Base-by-base conservation (phyloP, 1,140 invertebrate genomes). In the Penaeus indicus region DNA sequence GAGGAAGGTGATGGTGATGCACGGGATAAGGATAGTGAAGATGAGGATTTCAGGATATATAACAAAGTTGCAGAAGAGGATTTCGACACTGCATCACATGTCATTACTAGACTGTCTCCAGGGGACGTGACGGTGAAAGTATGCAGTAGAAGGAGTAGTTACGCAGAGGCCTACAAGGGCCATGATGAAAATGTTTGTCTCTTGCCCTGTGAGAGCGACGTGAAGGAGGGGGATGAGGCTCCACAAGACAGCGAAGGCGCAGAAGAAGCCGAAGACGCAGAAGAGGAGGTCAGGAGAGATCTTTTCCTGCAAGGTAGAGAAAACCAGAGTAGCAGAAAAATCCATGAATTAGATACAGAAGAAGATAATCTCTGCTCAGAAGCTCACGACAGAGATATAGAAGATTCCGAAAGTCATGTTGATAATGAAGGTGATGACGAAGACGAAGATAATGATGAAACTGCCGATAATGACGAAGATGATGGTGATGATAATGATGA, bases 231-330 rank as follows among this genome's bases (percentile, higher is more conserved):
- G 61, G 19, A 60, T 38, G 77, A 16, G 54, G 0, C 0, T 13
- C 10, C 19, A 21, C 27, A 27, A 38, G 62, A 4, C 11, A 25
- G 11, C 22, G 60, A 22, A 19, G 25, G 62, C 25, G 77, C 21
- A 18, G 62, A 27, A 3, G 85, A 60, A 10, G 79, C 22, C n/a
- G 38, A 64, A 3, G 32, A 60, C 1, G 79, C n/a, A 27, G 78
- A 81, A 27, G 42, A 42, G 72, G 38, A 67, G 22, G 22, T 25
- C 21, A 16, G 25, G 47, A 64, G 67, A 21, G n/a, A 25, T 0
- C 54, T 38, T 69, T 78, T 81, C 32, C 38, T 54, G 25, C 61
- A 80, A 64, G 79, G 81, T 69, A 87, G 85, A 80, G 85, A 87
- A n/a, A 63, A 82, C n/a, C 61, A 87, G 18, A 47, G n/a, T 25